Percentiles rank a stretch among this genome's conserved stretches.
These are phyloP conservation scores for Fistularia tabacaria DNA, from an alignment of 2,797 vertebrate species.

Conservation along the genomic window DNA sequence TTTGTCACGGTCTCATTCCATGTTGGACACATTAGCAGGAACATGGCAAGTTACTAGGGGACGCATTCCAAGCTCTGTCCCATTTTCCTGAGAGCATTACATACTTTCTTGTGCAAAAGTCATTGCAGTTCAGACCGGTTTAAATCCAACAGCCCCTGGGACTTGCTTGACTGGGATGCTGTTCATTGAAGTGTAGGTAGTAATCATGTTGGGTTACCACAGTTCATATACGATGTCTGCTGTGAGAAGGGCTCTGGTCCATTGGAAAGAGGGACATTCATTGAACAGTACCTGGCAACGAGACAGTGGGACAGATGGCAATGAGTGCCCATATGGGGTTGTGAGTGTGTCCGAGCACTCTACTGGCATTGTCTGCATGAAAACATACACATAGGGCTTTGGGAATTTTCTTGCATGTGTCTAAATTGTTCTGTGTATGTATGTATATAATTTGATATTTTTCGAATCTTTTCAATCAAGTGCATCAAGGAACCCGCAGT, in stretches of 20 bases:
- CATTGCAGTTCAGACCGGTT: neutral
- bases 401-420: too few species aligned
- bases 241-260: too few species aligned
- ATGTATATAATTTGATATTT: too few species aligned
- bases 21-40: too few species aligned
- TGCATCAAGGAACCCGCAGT: too few species aligned
- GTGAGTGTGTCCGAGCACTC: slow-evolving; percentile 47
- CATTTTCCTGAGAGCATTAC: too few species aligned
- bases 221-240: neutral
- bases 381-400: neutral
- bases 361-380: slow-evolving; percentile 14
- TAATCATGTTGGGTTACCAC: neutral
- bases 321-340: slow-evolving; percentile 60
- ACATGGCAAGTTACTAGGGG: too few species aligned
- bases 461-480: too few species aligned
- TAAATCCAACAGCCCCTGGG: neutral
- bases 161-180: neutral
- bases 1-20: too few species aligned
- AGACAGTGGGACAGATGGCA: slow-evolving; percentile 62
- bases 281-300: neutral
- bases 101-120: neutral
- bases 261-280: neutral
- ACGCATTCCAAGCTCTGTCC: too few species aligned
- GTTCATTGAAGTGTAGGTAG: neutral
- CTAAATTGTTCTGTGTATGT: too few species aligned